These are phyloP conservation scores for Cremastinae sp. DNA, from an alignment of 2,888 invertebrate species.

Conservation along the genomic window DNA sequence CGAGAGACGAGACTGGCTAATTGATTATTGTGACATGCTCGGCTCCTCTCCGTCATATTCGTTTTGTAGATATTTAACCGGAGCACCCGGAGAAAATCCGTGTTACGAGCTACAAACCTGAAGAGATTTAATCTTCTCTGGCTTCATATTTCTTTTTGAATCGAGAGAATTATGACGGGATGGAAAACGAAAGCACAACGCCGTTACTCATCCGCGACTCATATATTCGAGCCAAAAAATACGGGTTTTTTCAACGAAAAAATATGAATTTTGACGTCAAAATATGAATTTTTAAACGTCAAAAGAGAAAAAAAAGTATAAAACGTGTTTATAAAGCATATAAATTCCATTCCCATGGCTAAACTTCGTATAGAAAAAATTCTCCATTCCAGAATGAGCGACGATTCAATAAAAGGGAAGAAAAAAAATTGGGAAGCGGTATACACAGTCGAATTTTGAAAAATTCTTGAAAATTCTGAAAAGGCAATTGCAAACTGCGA, in stretches of 20 bases:
- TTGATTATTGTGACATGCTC: constrained; percentile 74
- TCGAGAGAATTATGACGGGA: too few relatives aligned
- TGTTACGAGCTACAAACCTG: constrained; percentile 14
- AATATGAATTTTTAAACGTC: too few relatives aligned
- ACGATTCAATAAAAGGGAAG: constrained; percentile 1
- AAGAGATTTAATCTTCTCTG: background rate
- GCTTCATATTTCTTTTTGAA: too few relatives aligned
- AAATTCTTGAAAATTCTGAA: constrained; percentile 28
- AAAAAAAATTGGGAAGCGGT: constrained; percentile 52
- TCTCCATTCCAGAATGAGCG: constrained; percentile 26
- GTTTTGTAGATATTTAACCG: constrained; percentile 9
- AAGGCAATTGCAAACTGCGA: constrained; percentile 20
- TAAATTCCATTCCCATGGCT: too few relatives aligned
- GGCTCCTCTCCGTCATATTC: constrained; percentile 57
- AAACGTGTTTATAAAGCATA: too few relatives aligned
- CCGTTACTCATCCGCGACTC: too few relatives aligned
- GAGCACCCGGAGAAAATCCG: background rate
- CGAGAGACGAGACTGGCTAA: constrained; percentile 62
- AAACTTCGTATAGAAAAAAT: constrained; percentile 41
- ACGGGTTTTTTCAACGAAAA: too few relatives aligned
- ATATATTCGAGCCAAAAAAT: too few relatives aligned
- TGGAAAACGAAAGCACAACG: too few relatives aligned
- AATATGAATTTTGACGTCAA: too few relatives aligned
- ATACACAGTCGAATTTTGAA: constrained; percentile 41
- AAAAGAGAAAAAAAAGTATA: too few relatives aligned